Evolutionary conservation across 2,113 vertebrate species (phyloP), one percentile per base, ranked within the genome.

Genomic region (Cinclus mexicanus): DNA sequence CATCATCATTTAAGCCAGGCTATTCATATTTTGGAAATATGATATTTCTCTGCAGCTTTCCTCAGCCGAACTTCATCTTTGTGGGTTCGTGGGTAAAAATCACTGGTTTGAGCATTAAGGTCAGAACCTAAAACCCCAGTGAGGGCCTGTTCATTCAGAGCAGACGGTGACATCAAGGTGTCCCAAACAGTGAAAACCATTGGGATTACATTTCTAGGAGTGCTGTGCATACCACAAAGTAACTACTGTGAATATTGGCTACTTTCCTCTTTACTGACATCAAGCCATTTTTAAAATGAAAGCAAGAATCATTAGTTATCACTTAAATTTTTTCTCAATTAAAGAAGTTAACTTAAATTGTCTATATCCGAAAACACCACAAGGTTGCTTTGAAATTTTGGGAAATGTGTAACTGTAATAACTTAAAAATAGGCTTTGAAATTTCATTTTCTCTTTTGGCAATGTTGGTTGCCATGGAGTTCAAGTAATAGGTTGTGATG

Each of bases 401-500:
- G 96, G 53, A 94, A 96, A 96, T 86, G 85, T 94, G 94, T 97
- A 97, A 97, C 93, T 93, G 91, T 96, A 98, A 97, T 97, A 93
- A 87, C 80, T 97, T 98, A 95, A 98, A 98, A 98, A 98, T 98
- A 98, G 97, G 41, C 83, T 92, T 96, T 82, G 72, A 97, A 97
- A 96, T 98, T 98, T 97, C 96, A 94, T 98, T 97, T 98, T 98
- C 94, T 98, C 96, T 98, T 96, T 97, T 96, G 93, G 96, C 89
- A 97, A 80, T 92, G 80, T 87, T 88, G 96, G 98, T 98, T 98
- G 95, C 98, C 94, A 98, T 98, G 98, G 98, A 98, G 96, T 98
- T 98, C 97, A 98, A 98, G 97, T 98, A 98, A 98, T 98, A 98
- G 98, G 97, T 97, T 98, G 98, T 98, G 97, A 98, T 98, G 98